Evolutionary conservation across 92 coral and sea anemone genomes (phyloP).

Genomic region (Parazoanthus swiftii): DNA sequence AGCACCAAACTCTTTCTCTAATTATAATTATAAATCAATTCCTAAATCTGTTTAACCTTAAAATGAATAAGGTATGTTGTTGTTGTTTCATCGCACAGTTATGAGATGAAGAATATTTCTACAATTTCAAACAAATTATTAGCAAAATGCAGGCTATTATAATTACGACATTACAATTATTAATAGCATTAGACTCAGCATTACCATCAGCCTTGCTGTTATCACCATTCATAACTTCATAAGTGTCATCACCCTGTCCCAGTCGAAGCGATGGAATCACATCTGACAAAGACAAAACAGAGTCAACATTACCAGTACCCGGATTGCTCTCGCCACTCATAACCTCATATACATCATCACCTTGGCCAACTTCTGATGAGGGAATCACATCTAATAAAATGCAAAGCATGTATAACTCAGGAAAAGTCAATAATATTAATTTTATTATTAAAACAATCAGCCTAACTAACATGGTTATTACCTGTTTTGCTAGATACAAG

Average conservation of each 20-base stretch:
- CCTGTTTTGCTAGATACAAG: too few species aligned
- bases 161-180: neutral
- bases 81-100: too few species aligned
- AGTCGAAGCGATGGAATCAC: constrained; percentile 53
- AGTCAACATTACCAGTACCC: constrained; percentile 30
- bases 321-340: constrained; percentile 50
- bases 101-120: too few species aligned
- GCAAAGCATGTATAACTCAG: neutral
- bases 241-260: constrained; percentile 49
- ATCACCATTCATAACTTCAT: constrained; percentile 74
- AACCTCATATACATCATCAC: constrained; percentile 65
- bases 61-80: too few species aligned
- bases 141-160: neutral
- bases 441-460: neutral
- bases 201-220: constrained; percentile 24
- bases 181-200: constrained; percentile 35
- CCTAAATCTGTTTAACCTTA: too few species aligned
- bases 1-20: too few species aligned
- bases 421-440: neutral
- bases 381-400: constrained; percentile 55
- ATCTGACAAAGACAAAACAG: constrained; percentile 49
- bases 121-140: neutral
- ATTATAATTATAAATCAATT: too few species aligned
- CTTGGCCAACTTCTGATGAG: constrained; percentile 52
- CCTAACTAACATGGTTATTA: too few species aligned